These are phyloP conservation scores for Physocephala rufipes DNA, from an alignment of 2,888 invertebrate species.

Conservation along the genomic window DNA sequence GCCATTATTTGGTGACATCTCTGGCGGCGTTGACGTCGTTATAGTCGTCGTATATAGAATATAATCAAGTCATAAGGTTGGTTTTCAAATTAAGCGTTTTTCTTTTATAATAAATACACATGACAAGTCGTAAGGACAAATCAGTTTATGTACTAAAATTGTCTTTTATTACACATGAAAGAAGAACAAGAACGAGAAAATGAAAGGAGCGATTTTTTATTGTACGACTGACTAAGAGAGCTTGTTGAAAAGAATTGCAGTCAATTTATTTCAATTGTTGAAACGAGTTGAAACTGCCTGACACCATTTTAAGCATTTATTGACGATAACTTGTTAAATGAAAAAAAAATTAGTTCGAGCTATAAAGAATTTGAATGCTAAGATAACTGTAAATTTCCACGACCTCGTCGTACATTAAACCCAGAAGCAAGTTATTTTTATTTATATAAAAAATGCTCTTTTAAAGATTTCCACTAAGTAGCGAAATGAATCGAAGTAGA, in stretches of 20 bases:
- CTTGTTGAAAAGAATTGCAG: slow-evolving; percentile 25
- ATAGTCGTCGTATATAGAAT: slow-evolving; percentile 13
- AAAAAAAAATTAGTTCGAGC: slow-evolving; percentile 1
- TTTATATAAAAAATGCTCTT: too few relatives aligned
- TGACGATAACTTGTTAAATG: neutral
- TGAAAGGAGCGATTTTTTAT: neutral
- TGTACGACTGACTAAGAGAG: neutral
- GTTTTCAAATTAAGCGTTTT: slow-evolving; percentile 12
- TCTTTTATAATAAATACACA: slow-evolving; percentile 2
- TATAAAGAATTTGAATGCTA: neutral
- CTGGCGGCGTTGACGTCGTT: too few relatives aligned
- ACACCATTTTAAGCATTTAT: slow-evolving; percentile 34
- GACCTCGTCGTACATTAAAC: neutral
- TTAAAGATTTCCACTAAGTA: too few relatives aligned
- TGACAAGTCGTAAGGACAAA: neutral
- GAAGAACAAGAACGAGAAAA: neutral
- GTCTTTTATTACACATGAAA: neutral
- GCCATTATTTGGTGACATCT: too few relatives aligned
- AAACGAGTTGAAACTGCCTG: slow-evolving; percentile 30
- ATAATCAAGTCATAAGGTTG: slow-evolving; percentile 11
- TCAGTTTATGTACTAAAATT: neutral
- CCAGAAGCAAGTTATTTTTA: neutral
- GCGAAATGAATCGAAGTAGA: too few relatives aligned
- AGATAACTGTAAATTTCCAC: slow-evolving; percentile 17
- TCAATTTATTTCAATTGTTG: slow-evolving; percentile 33